Percentiles rank a stretch among this genome's conserved stretches.
phyloP scores from a whole-genome alignment of 1,140 invertebrate genomes.

The Heliconius hermathena region DNA sequence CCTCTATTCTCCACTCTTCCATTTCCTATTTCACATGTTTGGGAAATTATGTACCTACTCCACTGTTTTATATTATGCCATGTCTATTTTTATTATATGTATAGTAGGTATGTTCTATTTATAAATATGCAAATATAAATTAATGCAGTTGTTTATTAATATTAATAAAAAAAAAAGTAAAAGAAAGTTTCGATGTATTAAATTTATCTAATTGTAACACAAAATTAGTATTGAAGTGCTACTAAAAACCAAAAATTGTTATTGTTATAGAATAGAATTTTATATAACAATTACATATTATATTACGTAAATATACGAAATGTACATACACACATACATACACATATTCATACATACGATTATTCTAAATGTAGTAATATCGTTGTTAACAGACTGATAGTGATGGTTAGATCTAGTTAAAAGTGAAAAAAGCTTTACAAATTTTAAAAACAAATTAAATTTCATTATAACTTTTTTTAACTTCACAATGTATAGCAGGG shows the following conservation, averaged over 20 bases:
- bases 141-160: no score
- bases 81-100: no score
- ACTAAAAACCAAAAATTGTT: slow-evolving; percentile 22
- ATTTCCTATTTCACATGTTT: no score
- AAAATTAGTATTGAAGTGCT: slow-evolving; percentile 18
- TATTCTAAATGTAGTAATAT: slow-evolving; percentile 45
- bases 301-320: slow-evolving; percentile 14
- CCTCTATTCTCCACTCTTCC: no score
- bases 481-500: no score
- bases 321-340: slow-evolving; percentile 14
- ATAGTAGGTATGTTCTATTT: no score
- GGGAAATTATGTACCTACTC: no score
- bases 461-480: no score
- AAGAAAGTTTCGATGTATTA: background rate
- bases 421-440: slow-evolving; percentile 2
- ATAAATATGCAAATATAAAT: no score
- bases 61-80: no score
- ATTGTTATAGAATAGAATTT: slow-evolving; percentile 26
- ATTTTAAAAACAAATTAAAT: background rate
- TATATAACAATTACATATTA: slow-evolving; percentile 19
- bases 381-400: slow-evolving; percentile 68
- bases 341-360: slow-evolving; percentile 13
- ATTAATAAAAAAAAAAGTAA: no score
- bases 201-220: background rate
- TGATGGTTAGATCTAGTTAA: slow-evolving; percentile 8